A percentile compares a stretch with the other conserved stretches of the same genome.
These are phyloP conservation scores for Eulithis prunata DNA, from an alignment of 2,888 invertebrate species.

Conservation along the genomic window DNA sequence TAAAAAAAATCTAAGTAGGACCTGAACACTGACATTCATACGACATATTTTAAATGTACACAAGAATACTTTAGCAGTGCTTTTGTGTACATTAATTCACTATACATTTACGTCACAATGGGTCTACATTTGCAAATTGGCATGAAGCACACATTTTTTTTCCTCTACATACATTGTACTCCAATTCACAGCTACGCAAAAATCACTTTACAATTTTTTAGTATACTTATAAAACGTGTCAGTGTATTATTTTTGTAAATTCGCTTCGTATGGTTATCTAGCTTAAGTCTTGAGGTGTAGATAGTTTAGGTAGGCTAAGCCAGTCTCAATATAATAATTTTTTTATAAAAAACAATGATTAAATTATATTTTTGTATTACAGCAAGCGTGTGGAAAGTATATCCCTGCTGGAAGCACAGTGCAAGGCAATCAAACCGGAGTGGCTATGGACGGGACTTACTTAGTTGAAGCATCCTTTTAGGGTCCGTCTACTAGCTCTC, in stretches of 20 bases:
- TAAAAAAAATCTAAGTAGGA: constrained; percentile 14
- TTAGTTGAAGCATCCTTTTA: constrained; percentile 94
- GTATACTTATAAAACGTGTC: constrained; percentile 45
- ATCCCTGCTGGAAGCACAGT: constrained; percentile 93
- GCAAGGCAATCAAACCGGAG: constrained; percentile 91
- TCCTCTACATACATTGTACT: constrained; percentile 47
- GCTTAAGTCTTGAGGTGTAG: constrained; percentile 50
- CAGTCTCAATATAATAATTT: constrained; percentile 15
- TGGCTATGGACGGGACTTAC: constrained; percentile 93
- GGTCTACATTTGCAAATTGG: constrained; percentile 67
- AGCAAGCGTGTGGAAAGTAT: constrained; percentile 94
- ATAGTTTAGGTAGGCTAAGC: constrained; percentile 51
- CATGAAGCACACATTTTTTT: constrained; percentile 58
- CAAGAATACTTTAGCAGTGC: constrained; percentile 30
- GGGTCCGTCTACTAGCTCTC: constrained; percentile 70
- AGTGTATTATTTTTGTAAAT: constrained; percentile 45
- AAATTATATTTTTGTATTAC: constrained; percentile 57
- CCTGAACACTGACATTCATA: constrained; percentile 43
- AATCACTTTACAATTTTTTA: constrained; percentile 47
- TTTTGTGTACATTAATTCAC: constrained; percentile 9
- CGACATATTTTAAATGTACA: constrained; percentile 21
- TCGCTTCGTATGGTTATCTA: constrained; percentile 49
- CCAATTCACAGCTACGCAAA: constrained; percentile 48
- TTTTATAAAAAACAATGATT: neutral
- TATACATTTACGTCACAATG: constrained; percentile 70